Conservation (phyloP, 2,888 invertebrate genomes). For the Ormyrus nitidulus region DNA sequence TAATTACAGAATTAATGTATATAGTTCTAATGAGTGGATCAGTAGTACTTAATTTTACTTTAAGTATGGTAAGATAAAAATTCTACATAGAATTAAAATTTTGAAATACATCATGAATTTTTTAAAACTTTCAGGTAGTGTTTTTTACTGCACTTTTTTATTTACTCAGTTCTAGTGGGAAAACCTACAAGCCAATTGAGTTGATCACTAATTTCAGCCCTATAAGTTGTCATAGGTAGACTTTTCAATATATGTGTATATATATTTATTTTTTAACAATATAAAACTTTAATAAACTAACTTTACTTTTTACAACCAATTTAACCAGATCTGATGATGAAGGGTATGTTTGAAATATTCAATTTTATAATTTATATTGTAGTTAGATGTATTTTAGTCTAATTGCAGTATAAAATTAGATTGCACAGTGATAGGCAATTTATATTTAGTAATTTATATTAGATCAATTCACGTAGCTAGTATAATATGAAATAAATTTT, state of each 20-base stretch:
- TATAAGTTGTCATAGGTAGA: conserved; percentile 80
- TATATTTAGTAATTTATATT: neutral
- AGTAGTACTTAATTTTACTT: conserved; percentile 90
- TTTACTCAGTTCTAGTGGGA: conserved; percentile 89
- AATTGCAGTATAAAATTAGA: conserved; percentile 35
- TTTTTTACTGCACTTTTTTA: conserved; percentile 98
- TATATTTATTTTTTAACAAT: conserved; percentile 36
- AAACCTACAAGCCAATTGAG: conserved; percentile 95
- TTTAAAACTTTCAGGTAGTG: conserved; percentile 83
- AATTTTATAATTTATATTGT: conserved; percentile 34
- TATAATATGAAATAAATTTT: neutral
- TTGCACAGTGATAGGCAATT: conserved; percentile 6
- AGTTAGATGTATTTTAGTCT: conserved; percentile 47
- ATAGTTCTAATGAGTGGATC: conserved; percentile 92
- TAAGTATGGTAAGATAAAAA: conserved; percentile 82
- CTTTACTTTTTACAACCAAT: conserved; percentile 42
- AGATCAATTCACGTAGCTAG: neutral
- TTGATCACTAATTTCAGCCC: conserved; percentile 89
- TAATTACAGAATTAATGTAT: conserved; percentile 91
- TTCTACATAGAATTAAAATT: neutral
- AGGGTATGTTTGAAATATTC: conserved; percentile 62
- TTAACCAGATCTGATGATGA: conserved; percentile 63
- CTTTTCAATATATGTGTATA: neutral
- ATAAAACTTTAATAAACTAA: conserved; percentile 35
- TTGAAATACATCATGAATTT: neutral